Base-by-base conservation (phyloP, 2,797 vertebrate species). In the Vireo griseus region DNA sequence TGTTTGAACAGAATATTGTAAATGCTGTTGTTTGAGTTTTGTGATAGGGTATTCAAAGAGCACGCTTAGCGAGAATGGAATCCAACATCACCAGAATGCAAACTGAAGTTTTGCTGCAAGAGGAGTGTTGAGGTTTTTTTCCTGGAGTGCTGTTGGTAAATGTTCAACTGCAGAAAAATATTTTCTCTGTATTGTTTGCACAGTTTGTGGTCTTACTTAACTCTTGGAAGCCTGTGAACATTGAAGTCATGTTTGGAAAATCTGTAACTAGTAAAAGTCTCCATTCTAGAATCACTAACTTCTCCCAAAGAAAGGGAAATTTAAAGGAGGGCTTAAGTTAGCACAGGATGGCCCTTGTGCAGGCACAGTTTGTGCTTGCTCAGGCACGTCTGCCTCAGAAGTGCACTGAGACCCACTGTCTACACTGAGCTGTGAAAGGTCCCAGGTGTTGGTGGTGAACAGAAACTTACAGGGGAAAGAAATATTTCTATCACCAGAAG, bases 391-490 rank as follows among this genome's bases (percentile, higher is more conserved):
- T 90, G 84, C 68, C 71, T 92, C 26, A 13, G 59, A 31, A 48
- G 39, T 40, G 52, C 8, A 1, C 79, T 80, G 77, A 63, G 31
- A 31, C 69, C 39, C 61, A 16, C 68, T 84, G 88, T 82, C 65
- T 59, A 6, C 89, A 13, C 51, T 39, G 26, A 67, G 6, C 4
- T 33, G 52, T 40, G 86, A 75, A 93, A 86, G 63, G 68, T 80
- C 59, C 66, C 50, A 44, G 74, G 47, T 96, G 37, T 75, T 93
- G 63, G 66, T 91, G 54, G 48, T 40, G 79, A 93, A 73, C 86
- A 95, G 88, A 95, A 79, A 57, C 69, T 65, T 86, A n/a, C 6
- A 48, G 50, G 66, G n/a, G 63, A 78, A 85, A 88, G 26, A 93
- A 86, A 5, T 77, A 79, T 73, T 97, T 95, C 35, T 83, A 2